Evolutionary conservation across 2,888 invertebrate genomes (phyloP).

Genomic region (Apodemia zela): DNA sequence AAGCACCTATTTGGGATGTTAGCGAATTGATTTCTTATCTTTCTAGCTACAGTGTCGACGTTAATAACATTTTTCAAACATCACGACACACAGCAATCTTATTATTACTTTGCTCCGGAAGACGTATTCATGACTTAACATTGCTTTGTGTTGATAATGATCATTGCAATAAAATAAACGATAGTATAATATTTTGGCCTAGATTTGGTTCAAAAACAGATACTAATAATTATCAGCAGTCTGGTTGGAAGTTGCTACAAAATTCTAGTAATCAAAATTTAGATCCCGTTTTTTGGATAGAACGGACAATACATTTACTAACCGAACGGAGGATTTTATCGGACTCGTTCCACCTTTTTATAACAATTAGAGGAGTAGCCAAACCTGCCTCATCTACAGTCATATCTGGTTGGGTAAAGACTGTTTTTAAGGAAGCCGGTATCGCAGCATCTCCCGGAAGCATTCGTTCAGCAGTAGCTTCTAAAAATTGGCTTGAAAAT

Average conservation of each 20-base stretch:
- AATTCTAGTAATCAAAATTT: constrained; percentile 1
- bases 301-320: neutral
- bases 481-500: constrained; percentile 28
- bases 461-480: constrained; percentile 34
- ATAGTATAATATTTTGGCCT: constrained; percentile 19
- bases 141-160: constrained; percentile 2
- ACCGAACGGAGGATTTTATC: neutral
- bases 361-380: neutral
- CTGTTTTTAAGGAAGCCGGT: constrained; percentile 25
- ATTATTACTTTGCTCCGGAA: constrained; percentile 15
- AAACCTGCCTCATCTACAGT: constrained; percentile 1
- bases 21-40: neutral
- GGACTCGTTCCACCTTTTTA: neutral
- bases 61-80: neutral
- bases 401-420: constrained; percentile 6
- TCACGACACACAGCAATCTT: constrained; percentile 22
- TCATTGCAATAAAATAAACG: constrained; percentile 7
- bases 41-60: constrained; percentile 13
- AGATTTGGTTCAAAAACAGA: constrained; percentile 22
- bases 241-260: constrained; percentile 19
- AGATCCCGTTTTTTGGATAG: neutral
- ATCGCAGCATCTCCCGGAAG: constrained; percentile 32
- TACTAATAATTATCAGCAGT: constrained; percentile 19
- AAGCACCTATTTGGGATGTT: constrained; percentile 24
- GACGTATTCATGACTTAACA: constrained; percentile 17